Evolutionary conservation across 2,797 vertebrate species (phyloP).

Genomic region (Hydrolagus colliei): DNA sequence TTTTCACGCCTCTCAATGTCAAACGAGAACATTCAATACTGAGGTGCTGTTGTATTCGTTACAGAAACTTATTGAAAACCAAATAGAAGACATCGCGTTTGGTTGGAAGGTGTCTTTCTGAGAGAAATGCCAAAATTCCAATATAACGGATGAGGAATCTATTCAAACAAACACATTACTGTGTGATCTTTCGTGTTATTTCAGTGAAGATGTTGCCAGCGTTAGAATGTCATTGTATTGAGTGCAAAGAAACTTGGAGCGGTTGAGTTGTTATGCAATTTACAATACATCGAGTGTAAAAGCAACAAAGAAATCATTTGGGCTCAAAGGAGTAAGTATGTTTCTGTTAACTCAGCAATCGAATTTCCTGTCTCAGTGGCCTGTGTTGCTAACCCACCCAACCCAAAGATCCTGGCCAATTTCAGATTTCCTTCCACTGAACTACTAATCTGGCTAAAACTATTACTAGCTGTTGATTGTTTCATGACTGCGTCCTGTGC

Average conservation of each 20-base stretch:
- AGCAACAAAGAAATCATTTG: neutral
- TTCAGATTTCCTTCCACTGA: constrained; percentile 20
- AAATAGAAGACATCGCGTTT: neutral
- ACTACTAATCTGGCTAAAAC: neutral
- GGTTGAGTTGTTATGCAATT: neutral
- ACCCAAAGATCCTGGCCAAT: constrained; percentile 5
- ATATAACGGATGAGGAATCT: neutral
- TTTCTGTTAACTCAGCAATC: constrained; percentile 13
- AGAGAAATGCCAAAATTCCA: too few species aligned
- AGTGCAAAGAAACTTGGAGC: neutral
- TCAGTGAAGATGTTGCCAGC: neutral
- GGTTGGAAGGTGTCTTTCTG: too few species aligned
- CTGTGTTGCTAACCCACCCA: constrained; percentile 4
- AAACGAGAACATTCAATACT: neutral
- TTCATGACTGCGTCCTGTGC: constrained; percentile 15
- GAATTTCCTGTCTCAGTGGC: constrained; percentile 7
- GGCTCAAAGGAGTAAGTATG: neutral
- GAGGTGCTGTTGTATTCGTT: neutral
- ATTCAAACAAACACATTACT: neutral
- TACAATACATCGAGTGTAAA: neutral
- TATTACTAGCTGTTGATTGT: constrained; percentile 2
- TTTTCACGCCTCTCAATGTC: too few species aligned
- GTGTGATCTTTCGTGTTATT: neutral
- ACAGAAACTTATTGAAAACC: neutral
- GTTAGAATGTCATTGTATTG: neutral